These are phyloP conservation scores for Apoda limacodes DNA, from an alignment of 2,888 invertebrate species.

Conservation along the genomic window DNA sequence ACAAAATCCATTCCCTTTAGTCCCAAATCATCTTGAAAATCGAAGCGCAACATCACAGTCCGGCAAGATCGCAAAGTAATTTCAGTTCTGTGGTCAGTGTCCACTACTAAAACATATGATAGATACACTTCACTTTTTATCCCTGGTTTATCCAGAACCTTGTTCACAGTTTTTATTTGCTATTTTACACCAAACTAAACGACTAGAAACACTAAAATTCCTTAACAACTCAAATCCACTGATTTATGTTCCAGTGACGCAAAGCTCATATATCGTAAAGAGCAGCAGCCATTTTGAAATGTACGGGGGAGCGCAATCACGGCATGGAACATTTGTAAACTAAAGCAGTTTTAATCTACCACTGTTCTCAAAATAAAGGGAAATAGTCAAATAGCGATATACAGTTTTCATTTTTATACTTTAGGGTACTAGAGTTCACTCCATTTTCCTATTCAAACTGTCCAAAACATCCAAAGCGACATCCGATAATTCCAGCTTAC, in stretches of 20 bases:
- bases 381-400: conserved; percentile 47
- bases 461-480: conserved; percentile 71
- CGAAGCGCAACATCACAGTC: conserved; percentile 61
- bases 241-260: conserved; percentile 71
- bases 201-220: conserved; percentile 49
- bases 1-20: conserved; percentile 56
- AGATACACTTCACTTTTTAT: conserved; percentile 56
- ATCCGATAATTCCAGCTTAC: conserved; percentile 74
- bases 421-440: conserved; percentile 58
- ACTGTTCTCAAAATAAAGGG: conserved; percentile 33
- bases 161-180: conserved; percentile 40
- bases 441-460: conserved; percentile 61
- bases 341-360: conserved; percentile 43
- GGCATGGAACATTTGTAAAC: conserved; percentile 68
- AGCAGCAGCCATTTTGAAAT: conserved; percentile 73
- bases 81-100: conserved; percentile 65
- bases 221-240: conserved; percentile 53
- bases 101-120: conserved; percentile 69
- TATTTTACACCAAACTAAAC: conserved; percentile 50
- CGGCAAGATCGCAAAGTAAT: conserved; percentile 64
- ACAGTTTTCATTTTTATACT: conserved; percentile 57
- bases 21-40: conserved; percentile 63
- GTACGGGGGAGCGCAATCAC: conserved; percentile 70
- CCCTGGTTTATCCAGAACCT: conserved; percentile 40
- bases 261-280: conserved; percentile 71